phyloP scores from a whole-genome alignment of 2,888 invertebrate genomes.

The Sylvicola cinctus region DNA sequence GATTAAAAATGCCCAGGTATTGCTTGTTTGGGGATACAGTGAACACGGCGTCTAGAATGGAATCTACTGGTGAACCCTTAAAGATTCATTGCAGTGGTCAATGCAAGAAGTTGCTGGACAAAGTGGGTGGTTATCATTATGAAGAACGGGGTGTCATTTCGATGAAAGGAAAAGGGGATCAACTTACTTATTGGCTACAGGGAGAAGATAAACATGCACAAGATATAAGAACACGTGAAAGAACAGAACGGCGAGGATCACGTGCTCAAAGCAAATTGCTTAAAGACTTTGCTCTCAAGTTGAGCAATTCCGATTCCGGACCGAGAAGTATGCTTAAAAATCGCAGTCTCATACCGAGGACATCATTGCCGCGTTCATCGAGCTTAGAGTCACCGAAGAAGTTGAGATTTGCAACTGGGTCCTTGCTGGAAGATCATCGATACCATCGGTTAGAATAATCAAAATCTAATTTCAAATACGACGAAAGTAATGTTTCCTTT shows the following conservation, averaged over 20 bases:
- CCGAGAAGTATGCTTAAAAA: constrained; percentile 52
- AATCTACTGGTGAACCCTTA: constrained; percentile 63
- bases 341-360: constrained; percentile 29
- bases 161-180: constrained; percentile 71
- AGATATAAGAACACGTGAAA: constrained; percentile 30
- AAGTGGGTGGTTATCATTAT: constrained; percentile 51
- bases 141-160: constrained; percentile 54
- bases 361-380: constrained; percentile 40
- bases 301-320: constrained; percentile 15
- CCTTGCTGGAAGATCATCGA: constrained; percentile 30
- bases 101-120: constrained; percentile 45
- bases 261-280: constrained; percentile 23
- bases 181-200: constrained; percentile 62
- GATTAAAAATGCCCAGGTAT: constrained; percentile 82
- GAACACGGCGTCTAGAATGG: constrained; percentile 74
- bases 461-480: constrained; percentile 2
- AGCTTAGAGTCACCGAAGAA: constrained; percentile 71
- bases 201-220: constrained; percentile 48
- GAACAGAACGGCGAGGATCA: constrained; percentile 27
- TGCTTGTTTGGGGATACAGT: constrained; percentile 87
- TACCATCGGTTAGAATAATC: constrained; percentile 18
- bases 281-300: constrained; percentile 18
- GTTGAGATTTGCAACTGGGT: constrained; percentile 54
- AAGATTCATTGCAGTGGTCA: constrained; percentile 67
- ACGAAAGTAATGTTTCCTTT: too few species aligned